Conservation (phyloP, 2,888 invertebrate genomes). For the Hemaris fuciformis region DNA sequence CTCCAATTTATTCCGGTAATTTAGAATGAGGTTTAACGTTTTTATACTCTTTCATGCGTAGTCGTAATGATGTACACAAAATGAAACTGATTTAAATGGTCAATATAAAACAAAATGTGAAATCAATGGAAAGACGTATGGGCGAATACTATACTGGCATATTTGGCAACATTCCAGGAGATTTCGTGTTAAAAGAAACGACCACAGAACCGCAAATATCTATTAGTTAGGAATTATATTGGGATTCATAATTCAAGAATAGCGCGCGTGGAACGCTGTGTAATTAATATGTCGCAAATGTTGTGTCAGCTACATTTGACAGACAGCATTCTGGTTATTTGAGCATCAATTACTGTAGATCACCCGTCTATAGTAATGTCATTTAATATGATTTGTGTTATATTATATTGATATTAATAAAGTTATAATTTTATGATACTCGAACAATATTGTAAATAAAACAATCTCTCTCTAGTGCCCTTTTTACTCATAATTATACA, state of each 20-base stretch:
- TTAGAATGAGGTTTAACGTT: not conserved
- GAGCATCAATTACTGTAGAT: not conserved
- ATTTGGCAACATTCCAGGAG: constrained; percentile 2
- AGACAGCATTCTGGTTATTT: not conserved
- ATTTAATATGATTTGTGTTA: no score
- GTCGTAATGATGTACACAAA: not conserved
- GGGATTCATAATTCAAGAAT: not conserved
- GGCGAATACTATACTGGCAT: not conserved
- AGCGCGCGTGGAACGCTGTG: not conserved
- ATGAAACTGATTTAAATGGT: not conserved
- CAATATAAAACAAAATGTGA: not conserved
- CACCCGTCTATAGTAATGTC: not conserved
- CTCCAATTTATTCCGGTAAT: not conserved
- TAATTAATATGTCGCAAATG: not conserved
- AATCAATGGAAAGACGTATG: not conserved
- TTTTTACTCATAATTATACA: no score
- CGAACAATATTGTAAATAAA: no score
- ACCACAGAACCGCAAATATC: not conserved
- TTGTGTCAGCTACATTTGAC: not conserved
- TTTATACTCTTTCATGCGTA: not conserved
- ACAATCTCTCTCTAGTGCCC: no score
- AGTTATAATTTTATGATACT: no score
- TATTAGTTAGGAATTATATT: constrained; percentile 7
- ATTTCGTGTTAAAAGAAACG: not conserved
- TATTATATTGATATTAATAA: no score